Conservation (phyloP, 2,888 invertebrate genomes). For the Isoperla grammatica region DNA sequence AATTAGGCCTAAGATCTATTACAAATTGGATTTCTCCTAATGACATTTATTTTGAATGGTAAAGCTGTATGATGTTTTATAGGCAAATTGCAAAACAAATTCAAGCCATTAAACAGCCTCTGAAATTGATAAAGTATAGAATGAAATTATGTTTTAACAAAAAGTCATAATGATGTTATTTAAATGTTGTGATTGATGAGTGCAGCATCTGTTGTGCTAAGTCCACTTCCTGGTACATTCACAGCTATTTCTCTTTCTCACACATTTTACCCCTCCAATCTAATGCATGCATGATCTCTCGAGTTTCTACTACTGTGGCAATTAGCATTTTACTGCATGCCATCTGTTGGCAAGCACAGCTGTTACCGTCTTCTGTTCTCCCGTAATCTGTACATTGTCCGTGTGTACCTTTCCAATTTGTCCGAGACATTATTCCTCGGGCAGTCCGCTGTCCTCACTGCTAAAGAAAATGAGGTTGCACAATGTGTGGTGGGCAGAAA, state of each 20-base stretch:
- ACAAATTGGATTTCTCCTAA: no score
- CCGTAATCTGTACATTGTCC: neutral
- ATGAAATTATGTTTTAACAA: neutral
- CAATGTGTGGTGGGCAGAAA: slow-evolving; percentile 11
- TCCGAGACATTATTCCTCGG: slow-evolving; percentile 16
- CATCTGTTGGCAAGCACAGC: slow-evolving; percentile 23
- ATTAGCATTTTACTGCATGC: slow-evolving; percentile 15
- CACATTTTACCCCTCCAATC: slow-evolving; percentile 3
- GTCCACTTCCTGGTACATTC: slow-evolving; percentile 13
- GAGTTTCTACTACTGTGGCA: slow-evolving; percentile 2
- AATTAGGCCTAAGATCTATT: no score
- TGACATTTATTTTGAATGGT: no score
- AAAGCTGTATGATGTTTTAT: no score
- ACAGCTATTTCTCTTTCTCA: slow-evolving; percentile 10
- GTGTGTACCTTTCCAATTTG: slow-evolving; percentile 29
- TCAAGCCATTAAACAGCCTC: neutral
- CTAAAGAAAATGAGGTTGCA: neutral
- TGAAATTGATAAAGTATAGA: slow-evolving; percentile 3
- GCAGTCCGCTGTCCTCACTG: slow-evolving; percentile 5
- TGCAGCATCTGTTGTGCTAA: neutral
- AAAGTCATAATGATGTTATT: neutral
- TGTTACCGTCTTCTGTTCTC: slow-evolving; percentile 7
- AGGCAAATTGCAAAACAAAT: neutral
- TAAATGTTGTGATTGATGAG: slow-evolving; percentile 11
- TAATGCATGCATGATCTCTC: neutral